These are phyloP conservation scores for Perca flavescens DNA, from an alignment of 2,113 vertebrate species.

Conservation along the genomic window DNA sequence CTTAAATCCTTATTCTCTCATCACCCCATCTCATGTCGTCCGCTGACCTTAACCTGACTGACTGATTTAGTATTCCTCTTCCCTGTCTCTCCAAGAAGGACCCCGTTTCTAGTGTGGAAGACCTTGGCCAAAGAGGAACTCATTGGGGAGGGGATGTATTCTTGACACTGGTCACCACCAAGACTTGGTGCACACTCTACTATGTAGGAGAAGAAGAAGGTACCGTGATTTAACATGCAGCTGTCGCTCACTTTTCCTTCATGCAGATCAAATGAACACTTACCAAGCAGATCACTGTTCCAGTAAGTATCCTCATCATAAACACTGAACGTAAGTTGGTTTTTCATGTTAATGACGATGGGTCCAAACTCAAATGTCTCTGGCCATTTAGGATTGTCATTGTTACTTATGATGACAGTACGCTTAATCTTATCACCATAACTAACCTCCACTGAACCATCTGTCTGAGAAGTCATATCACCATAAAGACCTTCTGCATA, in stretches of 20 bases:
- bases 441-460: conserved; percentile 76
- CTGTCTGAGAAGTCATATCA: conserved; percentile 44
- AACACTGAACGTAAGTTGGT: conserved; percentile 69
- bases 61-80: not conserved
- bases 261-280: conserved; percentile 57
- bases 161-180: conserved; percentile 67
- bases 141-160: conserved; percentile 75
- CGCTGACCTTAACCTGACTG: not conserved
- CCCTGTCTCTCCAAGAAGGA: conserved; percentile 47
- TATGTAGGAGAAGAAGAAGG: conserved; percentile 67
- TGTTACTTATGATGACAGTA: conserved; percentile 50
- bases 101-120: conserved; percentile 71
- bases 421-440: conserved; percentile 34
- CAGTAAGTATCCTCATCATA: conserved; percentile 78
- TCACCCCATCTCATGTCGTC: not conserved
- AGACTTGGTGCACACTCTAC: conserved; percentile 79
- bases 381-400: conserved; percentile 78
- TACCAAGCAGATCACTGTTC: conserved; percentile 76
- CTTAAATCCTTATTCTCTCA: not conserved
- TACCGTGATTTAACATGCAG: conserved; percentile 76
- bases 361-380: conserved; percentile 71
- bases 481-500: conserved; percentile 73
- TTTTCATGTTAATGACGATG: conserved; percentile 36
- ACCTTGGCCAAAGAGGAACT: conserved; percentile 37
- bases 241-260: not conserved